These are phyloP conservation scores for Psittacula cyanocephala DNA, from an alignment of 2,113 vertebrate species.

Conservation along the genomic window DNA sequence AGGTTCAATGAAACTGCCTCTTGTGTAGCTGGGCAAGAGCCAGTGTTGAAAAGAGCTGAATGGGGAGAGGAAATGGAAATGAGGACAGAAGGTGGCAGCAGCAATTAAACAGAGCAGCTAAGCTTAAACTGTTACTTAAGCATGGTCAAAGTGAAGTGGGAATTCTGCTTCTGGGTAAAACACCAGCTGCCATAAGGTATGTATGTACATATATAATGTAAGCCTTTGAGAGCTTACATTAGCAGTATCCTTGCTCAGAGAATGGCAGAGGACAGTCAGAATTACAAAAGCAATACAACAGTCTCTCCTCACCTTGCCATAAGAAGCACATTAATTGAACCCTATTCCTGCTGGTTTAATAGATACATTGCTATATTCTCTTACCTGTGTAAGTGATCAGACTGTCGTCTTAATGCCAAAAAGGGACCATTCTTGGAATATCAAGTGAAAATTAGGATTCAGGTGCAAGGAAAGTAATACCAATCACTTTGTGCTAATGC, in stretches of 20 bases:
- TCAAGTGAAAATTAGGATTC: background rate
- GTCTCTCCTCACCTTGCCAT: background rate
- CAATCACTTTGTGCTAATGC: background rate
- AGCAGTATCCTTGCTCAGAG: background rate
- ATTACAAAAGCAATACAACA: background rate
- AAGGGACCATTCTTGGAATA: background rate
- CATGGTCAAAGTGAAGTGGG: background rate
- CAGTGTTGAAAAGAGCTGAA: background rate
- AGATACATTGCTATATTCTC: background rate
- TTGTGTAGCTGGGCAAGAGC: background rate
- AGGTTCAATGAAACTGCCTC: background rate
- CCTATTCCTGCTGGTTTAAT: background rate
- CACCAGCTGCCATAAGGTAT: background rate
- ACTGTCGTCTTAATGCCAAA: background rate
- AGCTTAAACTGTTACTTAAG: background rate
- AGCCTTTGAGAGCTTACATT: background rate
- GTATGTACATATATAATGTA: background rate
- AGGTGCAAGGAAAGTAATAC: background rate
- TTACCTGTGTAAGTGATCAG: background rate
- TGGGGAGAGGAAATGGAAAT: background rate
- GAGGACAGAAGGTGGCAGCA: background rate
- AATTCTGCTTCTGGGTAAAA: background rate
- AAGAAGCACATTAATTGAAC: background rate
- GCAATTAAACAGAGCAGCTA: background rate
- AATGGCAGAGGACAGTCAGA: background rate